Evolutionary conservation across 2,113 vertebrate genomes (phyloP).

Genomic region (Lathamus discolor): DNA sequence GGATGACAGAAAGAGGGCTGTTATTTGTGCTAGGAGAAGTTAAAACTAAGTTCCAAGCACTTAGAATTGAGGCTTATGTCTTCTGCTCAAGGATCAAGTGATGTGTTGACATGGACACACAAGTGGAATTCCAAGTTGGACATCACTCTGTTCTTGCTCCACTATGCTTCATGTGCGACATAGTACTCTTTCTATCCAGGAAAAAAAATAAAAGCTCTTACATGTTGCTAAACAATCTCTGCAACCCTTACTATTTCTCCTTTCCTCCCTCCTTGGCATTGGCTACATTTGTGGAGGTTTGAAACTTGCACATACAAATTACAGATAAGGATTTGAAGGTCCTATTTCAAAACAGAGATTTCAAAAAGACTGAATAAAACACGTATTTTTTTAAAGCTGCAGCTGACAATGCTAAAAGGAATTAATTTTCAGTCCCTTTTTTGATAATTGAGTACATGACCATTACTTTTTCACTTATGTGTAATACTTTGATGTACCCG

Average conservation of each 20-base stretch:
- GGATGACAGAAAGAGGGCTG: neutral
- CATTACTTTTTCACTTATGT: neutral
- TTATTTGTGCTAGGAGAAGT: neutral
- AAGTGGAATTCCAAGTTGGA: neutral
- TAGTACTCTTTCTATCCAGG: neutral
- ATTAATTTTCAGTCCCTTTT: neutral
- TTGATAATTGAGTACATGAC: neutral
- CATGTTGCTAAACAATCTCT: neutral
- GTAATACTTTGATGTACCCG: neutral
- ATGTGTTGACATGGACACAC: neutral
- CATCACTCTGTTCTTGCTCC: neutral
- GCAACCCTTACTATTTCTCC: neutral
- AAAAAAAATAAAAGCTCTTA: neutral
- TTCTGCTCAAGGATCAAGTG: neutral
- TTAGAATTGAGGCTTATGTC: neutral
- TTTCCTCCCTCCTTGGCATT: neutral
- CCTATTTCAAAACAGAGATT: neutral
- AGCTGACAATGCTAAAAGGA: neutral
- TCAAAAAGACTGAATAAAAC: neutral
- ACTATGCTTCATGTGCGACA: neutral
- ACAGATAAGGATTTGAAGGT: neutral
- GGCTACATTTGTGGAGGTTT: neutral
- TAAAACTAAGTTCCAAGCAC: neutral
- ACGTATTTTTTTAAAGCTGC: neutral
- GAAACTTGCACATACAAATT: neutral